These are phyloP conservation scores for Elysia crispata DNA, from an alignment of 2,888 invertebrate genomes.

Conservation along the genomic window DNA sequence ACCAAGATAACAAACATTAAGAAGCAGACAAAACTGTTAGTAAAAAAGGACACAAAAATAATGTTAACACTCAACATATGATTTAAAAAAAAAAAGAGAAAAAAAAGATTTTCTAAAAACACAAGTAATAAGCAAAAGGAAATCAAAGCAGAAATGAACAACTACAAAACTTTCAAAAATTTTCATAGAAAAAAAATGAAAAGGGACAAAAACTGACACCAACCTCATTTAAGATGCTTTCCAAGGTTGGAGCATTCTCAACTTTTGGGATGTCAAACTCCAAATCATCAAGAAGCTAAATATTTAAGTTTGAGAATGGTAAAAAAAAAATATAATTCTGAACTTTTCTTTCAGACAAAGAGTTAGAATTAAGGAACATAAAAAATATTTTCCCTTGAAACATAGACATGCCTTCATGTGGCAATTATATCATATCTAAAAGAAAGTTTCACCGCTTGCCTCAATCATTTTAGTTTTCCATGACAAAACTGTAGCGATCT, in stretches of 20 bases:
- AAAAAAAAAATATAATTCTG: neutral
- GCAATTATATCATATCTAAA: neutral
- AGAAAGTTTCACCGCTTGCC: too few species aligned
- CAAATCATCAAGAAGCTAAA: conserved; percentile 86
- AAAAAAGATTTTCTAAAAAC: too few species aligned
- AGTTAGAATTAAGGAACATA: neutral
- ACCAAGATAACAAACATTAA: too few species aligned
- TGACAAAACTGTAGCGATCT: neutral
- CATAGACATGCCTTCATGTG: neutral
- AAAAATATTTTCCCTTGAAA: neutral
- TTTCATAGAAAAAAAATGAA: too few species aligned
- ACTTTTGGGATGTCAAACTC: conserved; percentile 90
- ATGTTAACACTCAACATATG: too few species aligned
- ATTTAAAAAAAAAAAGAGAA: too few species aligned
- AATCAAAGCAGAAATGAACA: too few species aligned
- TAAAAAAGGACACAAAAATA: too few species aligned
- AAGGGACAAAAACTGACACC: too few species aligned
- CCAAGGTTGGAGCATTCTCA: conserved; percentile 86
- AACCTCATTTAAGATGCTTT: conserved; percentile 87
- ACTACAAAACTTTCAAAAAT: neutral
- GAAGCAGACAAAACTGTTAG: too few species aligned
- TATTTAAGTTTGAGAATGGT: conserved; percentile 25
- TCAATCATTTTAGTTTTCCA: neutral
- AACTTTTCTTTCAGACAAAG: too few species aligned
- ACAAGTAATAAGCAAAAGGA: too few species aligned